Percentiles rank a stretch among this genome's conserved stretches.
Conservation (phyloP, 2,113 vertebrate genomes). For the Jacana jacana region DNA sequence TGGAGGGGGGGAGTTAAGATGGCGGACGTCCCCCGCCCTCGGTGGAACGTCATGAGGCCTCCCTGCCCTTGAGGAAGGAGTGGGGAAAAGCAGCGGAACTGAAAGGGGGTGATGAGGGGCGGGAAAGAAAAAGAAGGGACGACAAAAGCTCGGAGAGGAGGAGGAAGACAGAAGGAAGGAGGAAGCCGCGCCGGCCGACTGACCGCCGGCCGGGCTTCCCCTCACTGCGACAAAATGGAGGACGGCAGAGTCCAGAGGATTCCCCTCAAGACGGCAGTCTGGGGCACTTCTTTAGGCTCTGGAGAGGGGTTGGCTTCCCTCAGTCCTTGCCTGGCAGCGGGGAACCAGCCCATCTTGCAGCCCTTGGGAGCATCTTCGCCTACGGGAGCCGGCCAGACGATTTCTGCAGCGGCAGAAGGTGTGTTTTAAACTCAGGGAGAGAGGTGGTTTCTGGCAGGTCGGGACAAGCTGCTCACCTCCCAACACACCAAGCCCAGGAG, state of each 20-base stretch:
- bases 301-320: background rate
- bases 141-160: background rate
- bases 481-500: background rate
- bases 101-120: background rate
- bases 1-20: background rate
- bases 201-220: background rate
- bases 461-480: background rate
- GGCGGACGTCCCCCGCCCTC: fast-evolving
- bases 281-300: no score
- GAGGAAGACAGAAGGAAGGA: background rate
- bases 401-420: background rate
- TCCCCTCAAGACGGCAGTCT: background rate
- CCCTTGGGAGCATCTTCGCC: background rate
- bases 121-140: background rate
- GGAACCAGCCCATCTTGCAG: fast-evolving
- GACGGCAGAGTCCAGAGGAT: background rate
- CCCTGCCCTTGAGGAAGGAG: background rate
- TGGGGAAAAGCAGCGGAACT: fast-evolving
- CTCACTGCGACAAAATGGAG: conserved; percentile 38
- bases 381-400: background rate
- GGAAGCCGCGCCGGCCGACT: background rate
- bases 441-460: background rate
- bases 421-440: background rate
- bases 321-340: background rate
- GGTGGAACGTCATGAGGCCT: fast-evolving